Base-by-base conservation (phyloP, 2,888 invertebrate genomes). In the Leucania comma region DNA sequence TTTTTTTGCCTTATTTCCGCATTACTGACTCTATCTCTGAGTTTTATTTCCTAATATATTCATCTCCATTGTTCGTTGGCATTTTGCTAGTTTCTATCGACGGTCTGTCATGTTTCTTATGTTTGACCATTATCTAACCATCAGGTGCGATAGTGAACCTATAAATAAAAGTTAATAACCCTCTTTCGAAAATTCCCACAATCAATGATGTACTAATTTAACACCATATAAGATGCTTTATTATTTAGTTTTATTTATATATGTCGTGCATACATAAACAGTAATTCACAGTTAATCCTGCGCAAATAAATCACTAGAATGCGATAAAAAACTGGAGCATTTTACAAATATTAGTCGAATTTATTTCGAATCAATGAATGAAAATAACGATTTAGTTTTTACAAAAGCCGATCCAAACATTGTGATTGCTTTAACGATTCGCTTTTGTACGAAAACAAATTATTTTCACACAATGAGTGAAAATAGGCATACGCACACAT, bases 341-440 rank as follows among this genome's bases (percentile, higher is more conserved):
- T 75, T 9, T n/a, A 74, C 69, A 72, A 70, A 70, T 59, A 59
- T 53, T 54, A 42, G 29, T 17, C 5, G 17, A 77, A 54, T 48
- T 70, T 12, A 32, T 70, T 59, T 59, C 17, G 48, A 71, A 59
- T 60, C 78, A 78, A 42, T 73, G 71, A 59, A 70, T 54, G 22
- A 20, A 54, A 42, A 73, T 53, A 77, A 71, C 46, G 17, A 26
- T 78, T 57, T 72, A 61, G 46, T 56, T 57, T 50, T 61, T 12
- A 77, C 60, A 72, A 78, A 78, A 50, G 29, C 29, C 9, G 22
- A 50, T 17, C n/a, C 2, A 22, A 72, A 38, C 46, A 54, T 48
- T 59, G 56, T 60, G 46, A 78, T 78, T 51, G 78, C 42, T 78
- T 68, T 78, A 46, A 48, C 72, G n/a, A 46, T 29, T 71, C 29